These are phyloP conservation scores for Escarpia spicata DNA, from an alignment of 2,888 invertebrate genomes.

Conservation along the genomic window DNA sequence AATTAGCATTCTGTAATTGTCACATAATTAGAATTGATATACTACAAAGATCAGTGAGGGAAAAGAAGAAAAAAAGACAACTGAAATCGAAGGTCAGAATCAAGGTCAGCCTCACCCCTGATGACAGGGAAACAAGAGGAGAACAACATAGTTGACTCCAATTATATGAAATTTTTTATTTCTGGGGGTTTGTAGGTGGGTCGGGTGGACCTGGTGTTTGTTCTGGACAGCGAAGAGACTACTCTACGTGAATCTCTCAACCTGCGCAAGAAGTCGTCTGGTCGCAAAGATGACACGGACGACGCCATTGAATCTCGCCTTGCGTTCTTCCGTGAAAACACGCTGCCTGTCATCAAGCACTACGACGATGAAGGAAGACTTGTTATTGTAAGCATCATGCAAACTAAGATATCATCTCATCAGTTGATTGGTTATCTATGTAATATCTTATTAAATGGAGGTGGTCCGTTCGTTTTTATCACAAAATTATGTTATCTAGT, in stretches of 20 bases:
- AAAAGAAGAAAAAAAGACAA: too few species aligned
- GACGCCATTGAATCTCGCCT: constrained; percentile 40
- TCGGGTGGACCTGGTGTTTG: constrained; percentile 43
- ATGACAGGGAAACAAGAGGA: too few species aligned
- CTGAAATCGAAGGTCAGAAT: too few species aligned
- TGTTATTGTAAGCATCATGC: constrained; percentile 41
- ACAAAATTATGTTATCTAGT: neutral
- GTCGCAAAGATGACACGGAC: constrained; percentile 42
- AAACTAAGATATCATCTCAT: neutral
- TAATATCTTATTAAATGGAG: too few species aligned
- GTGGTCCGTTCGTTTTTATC: too few species aligned
- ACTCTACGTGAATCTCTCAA: constrained; percentile 38
- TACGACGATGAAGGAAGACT: constrained; percentile 45
- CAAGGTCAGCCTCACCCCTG: too few species aligned
- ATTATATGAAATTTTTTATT: too few species aligned
- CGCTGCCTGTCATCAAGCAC: constrained; percentile 44
- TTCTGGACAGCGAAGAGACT: constrained; percentile 50
- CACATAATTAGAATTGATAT: too few species aligned
- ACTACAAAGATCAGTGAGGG: too few species aligned
- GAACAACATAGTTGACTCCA: too few species aligned
- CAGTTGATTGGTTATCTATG: neutral
- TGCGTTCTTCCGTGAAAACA: constrained; percentile 44
- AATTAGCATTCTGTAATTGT: too few species aligned
- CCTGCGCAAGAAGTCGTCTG: constrained; percentile 30
- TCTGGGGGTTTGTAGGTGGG: constrained; percentile 40